phyloP scores from a whole-genome alignment of 2,888 invertebrate genomes.

The Acanthosepion pharaonis region DNA sequence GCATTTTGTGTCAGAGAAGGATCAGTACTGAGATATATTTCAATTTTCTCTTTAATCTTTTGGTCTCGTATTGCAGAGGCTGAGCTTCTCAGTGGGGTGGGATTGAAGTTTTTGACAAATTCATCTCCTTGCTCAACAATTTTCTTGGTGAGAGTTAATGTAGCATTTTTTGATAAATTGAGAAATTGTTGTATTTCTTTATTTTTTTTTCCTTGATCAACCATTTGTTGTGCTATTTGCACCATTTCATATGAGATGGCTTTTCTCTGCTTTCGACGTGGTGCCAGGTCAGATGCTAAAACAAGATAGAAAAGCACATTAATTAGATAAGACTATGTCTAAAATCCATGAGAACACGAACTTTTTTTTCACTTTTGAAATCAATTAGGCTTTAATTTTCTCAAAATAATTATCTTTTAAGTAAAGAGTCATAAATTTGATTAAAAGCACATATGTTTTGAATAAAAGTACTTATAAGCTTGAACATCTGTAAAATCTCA shows the following conservation, averaged over 20 bases:
- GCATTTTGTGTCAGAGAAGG: neutral
- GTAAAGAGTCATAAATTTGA: no score
- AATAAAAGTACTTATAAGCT: no score
- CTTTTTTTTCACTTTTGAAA: no score
- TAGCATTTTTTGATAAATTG: neutral
- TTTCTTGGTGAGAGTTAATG: slow-evolving; percentile 43
- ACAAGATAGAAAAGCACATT: neutral
- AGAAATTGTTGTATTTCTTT: neutral
- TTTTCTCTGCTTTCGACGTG: neutral
- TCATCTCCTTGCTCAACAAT: slow-evolving; percentile 24
- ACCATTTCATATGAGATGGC: neutral
- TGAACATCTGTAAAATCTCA: no score
- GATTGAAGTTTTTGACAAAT: neutral
- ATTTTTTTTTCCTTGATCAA: neutral
- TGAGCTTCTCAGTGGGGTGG: neutral
- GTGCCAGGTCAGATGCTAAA: neutral
- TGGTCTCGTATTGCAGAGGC: neutral
- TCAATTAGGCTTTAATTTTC: no score
- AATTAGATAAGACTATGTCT: no score
- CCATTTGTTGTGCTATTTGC: neutral
- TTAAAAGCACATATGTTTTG: no score
- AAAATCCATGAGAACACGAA: no score
- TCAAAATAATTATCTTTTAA: no score
- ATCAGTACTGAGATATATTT: neutral
- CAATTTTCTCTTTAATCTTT: neutral